Evolutionary conservation across 2,797 vertebrate species (phyloP).

Genomic region (Pangasius krempfi): DNA sequence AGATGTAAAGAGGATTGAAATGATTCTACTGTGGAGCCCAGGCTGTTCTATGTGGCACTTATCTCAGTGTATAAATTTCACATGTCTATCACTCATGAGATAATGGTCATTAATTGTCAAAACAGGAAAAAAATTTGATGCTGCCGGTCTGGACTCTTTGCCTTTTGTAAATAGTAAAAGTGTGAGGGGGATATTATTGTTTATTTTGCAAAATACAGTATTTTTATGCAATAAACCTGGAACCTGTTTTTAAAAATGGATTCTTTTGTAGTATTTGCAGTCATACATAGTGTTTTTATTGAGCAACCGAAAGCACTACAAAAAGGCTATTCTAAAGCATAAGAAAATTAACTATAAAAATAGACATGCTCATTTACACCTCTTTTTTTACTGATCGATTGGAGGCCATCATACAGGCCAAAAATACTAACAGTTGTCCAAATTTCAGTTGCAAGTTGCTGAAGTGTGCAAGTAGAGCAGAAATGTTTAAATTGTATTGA

Average conservation of each 20-base stretch:
- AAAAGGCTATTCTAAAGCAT: background rate
- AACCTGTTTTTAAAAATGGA: conserved; percentile 47
- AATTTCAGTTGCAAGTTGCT: background rate
- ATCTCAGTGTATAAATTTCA: conserved; percentile 2
- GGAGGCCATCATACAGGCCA: background rate
- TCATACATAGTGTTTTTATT: background rate
- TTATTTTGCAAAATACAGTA: conserved; percentile 51
- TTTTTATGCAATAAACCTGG: conserved; percentile 57
- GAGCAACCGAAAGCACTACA: background rate
- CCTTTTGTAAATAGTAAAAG: conserved; percentile 44
- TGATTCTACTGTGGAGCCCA: background rate
- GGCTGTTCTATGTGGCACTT: background rate
- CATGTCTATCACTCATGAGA: background rate
- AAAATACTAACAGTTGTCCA: background rate
- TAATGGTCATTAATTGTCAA: background rate
- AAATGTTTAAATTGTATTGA: background rate
- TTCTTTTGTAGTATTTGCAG: background rate
- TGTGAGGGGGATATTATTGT: conserved; percentile 32
- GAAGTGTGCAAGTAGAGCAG: background rate
- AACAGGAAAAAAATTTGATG: conserved; percentile 4
- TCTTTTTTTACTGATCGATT: background rate
- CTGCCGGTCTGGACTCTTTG: conserved; percentile 34
- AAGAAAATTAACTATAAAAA: background rate
- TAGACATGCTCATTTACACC: background rate
- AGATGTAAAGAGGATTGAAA: conserved; percentile 9